phyloP scores from a whole-genome alignment of 1,140 invertebrate species.

The Calliphora vicina region DNA sequence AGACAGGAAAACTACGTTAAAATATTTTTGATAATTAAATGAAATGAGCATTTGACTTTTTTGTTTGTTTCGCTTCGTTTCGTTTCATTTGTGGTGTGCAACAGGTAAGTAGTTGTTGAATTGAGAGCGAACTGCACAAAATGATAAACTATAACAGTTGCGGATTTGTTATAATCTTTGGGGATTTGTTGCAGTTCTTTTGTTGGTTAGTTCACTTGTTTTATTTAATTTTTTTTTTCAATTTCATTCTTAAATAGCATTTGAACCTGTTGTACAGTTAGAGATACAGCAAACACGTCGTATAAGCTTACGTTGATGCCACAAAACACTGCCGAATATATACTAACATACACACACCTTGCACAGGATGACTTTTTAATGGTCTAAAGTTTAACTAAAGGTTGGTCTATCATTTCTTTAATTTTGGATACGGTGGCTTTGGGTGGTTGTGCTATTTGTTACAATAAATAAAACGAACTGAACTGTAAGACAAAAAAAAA shows the following conservation, averaged over 20 bases:
- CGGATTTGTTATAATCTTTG: conserved; percentile 22
- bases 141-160: conserved; percentile 28
- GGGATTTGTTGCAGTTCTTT: too few relatives aligned
- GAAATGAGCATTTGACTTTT: conserved; percentile 21
- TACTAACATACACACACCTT: background rate
- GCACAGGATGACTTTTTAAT: conserved; percentile 21
- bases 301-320: conserved; percentile 9
- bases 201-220: background rate
- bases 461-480: background rate
- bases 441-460: conserved; percentile 23
- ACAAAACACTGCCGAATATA: background rate
- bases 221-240: background rate
- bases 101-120: conserved; percentile 2
- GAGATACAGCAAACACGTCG: background rate
- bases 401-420: conserved; percentile 1
- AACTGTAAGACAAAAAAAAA: background rate
- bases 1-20: conserved; percentile 13
- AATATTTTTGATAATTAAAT: conserved; percentile 34
- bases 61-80: background rate
- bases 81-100: too few relatives aligned
- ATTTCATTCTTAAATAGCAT: background rate
- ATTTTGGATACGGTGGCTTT: background rate
- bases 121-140: background rate
- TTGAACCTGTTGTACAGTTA: conserved; percentile 28
- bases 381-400: conserved; percentile 12